Evolutionary conservation across 2,113 vertebrate genomes (phyloP).

Genomic region (Catharus minimus): DNA sequence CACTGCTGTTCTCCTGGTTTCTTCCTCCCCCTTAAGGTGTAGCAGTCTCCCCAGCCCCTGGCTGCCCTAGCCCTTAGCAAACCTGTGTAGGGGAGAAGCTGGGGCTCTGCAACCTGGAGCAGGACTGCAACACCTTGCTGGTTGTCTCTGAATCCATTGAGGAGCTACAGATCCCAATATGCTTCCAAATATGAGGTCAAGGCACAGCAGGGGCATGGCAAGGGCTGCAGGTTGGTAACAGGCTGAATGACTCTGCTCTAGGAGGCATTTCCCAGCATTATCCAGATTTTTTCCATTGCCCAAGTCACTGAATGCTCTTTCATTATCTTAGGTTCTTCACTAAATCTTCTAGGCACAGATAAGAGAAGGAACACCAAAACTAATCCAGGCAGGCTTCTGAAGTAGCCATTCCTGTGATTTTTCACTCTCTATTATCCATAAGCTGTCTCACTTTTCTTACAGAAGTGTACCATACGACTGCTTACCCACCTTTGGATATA

Average conservation of each 20-base stretch:
- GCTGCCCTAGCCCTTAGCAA: background rate
- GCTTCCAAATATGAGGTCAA: background rate
- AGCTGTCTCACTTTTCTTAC: slow-evolving; percentile 36
- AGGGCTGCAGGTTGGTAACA: fast-evolving
- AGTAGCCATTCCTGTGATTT: background rate
- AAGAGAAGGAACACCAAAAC: background rate
- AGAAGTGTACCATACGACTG: slow-evolving; percentile 77
- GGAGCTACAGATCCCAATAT: background rate
- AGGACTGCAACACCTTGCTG: background rate
- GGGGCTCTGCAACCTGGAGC: background rate
- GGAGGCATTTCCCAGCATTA: background rate
- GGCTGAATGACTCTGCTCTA: background rate
- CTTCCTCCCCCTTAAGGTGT: fast-evolving
- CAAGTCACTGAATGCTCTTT: background rate
- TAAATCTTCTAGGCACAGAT: background rate
- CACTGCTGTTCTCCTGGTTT: background rate
- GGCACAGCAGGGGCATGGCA: background rate
- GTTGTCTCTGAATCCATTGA: background rate
- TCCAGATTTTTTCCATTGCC: background rate
- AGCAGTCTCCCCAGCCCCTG: background rate
- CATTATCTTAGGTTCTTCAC: background rate
- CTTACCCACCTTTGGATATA: slow-evolving; percentile 91
- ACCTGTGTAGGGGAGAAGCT: background rate
- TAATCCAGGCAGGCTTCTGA: background rate
- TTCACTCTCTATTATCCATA: background rate